Percentiles rank a stretch among this genome's conserved stretches.
Evolutionary conservation across 2,113 vertebrate genomes (phyloP).

Genomic region (Formicarius rufipectus): DNA sequence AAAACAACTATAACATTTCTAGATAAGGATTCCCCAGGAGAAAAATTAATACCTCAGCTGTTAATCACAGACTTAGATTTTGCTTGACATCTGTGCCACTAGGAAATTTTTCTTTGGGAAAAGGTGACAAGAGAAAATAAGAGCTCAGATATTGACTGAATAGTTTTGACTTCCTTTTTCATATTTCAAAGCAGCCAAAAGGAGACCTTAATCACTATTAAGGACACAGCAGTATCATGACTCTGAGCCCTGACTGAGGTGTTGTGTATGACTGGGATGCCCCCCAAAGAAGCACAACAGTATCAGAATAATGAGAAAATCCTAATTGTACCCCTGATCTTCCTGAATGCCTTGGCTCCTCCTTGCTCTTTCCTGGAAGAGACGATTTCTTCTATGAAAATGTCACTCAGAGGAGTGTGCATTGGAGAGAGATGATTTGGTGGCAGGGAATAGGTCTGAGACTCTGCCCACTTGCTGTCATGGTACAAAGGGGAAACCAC

Average conservation of each 20-base stretch:
- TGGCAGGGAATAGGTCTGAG: background rate
- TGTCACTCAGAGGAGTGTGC: background rate
- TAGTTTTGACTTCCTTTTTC: conserved; percentile 19
- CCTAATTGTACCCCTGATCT: background rate
- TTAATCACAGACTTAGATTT: background rate
- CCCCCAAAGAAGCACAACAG: background rate
- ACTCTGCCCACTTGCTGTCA: background rate
- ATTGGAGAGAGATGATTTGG: background rate
- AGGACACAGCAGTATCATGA: background rate
- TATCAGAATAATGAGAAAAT: background rate
- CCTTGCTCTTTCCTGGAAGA: background rate
- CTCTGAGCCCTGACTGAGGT: background rate
- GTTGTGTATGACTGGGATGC: accelerated
- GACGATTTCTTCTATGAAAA: background rate
- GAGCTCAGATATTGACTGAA: background rate
- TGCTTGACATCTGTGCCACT: background rate
- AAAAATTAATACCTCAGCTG: background rate
- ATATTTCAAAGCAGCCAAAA: background rate
- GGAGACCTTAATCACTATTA: background rate
- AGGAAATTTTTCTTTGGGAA: background rate
- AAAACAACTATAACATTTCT: background rate
- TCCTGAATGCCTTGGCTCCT: background rate
- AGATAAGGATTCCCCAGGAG: background rate
- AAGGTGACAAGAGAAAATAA: background rate
- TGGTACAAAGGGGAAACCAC: background rate